Evolutionary conservation across 2,113 vertebrate genomes (phyloP), one percentile per base, ranked within the genome.

Genomic region (Cromileptes altivelis): DNA sequence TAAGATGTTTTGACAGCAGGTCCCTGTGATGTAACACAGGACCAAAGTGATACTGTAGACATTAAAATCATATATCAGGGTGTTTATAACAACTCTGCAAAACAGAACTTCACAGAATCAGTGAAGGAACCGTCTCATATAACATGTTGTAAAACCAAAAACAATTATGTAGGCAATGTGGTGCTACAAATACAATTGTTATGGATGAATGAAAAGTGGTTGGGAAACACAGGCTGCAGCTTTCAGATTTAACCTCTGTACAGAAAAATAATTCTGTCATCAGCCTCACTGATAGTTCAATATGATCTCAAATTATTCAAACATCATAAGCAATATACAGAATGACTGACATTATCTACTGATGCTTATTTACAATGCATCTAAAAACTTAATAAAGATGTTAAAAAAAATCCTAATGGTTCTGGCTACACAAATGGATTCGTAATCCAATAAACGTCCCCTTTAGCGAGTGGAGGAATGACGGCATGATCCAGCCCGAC

Each of bases 401-500:
- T n/a, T 1, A 12, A 8, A 37, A 8, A 33, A 53, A 61, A 25
- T 74, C 21, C 11, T 78, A 71, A 68, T 53, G 14, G 9, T 67
- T 53, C 27, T 70, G 40, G 65, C 57, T 79, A 80, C 65, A 33
- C 52, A 17, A 75, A 52, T 49, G 65, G 57, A 80, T 70, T 30
- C 23, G 21, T 52, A 61, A 70, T 61, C 53, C 61, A 57, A 58
- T 30, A 61, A 70, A 64, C 14, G 53, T 21, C 37, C 42, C 49
- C 50, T 86, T 33, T 57, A 61, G 17, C 5, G 18, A 73, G 17
- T 18, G 10, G 12, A 81, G 37, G 23, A 56, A 65, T 13, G 40
- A 67, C n/a, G 21, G 60, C 55, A 71, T n/a, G 2, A 70, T 49
- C 60, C 21, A 69, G 52, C 71, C 68, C 55, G 60, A 49, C n/a